Conservation (phyloP, 2,888 invertebrate species). For the Trichacis sp. region DNA sequence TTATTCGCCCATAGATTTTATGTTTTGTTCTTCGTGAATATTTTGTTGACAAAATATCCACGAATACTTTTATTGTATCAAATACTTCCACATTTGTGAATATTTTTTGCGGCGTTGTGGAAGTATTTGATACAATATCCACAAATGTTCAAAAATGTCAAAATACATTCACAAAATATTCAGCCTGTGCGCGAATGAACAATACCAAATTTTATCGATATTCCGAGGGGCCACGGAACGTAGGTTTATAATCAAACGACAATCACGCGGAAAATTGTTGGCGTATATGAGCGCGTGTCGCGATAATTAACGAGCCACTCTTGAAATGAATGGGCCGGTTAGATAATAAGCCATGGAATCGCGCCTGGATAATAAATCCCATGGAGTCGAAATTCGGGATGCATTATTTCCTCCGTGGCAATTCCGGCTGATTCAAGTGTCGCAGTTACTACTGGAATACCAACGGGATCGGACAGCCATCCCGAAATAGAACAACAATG, state of each 20-base stretch:
- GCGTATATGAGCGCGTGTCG: slow-evolving; percentile 13
- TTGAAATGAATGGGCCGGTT: slow-evolving; percentile 48
- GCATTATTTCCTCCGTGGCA: slow-evolving; percentile 39
- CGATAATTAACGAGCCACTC: slow-evolving; percentile 20
- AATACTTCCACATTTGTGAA: too few species aligned
- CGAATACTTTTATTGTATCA: too few species aligned
- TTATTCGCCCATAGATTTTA: too few species aligned
- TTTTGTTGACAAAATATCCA: too few species aligned
- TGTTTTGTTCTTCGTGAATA: too few species aligned
- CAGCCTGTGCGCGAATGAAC: too few species aligned
- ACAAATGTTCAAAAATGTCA: too few species aligned
- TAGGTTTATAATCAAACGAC: neutral
- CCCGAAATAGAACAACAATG: slow-evolving; percentile 1
- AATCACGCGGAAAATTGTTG: slow-evolving; percentile 17
- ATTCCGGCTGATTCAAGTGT: slow-evolving; percentile 35
- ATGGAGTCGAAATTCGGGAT: slow-evolving; percentile 40
- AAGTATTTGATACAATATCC: too few species aligned
- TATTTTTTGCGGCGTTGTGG: too few species aligned
- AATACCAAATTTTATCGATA: too few species aligned
- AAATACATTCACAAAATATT: too few species aligned
- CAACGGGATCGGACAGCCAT: slow-evolving; percentile 11
- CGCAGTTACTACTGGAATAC: slow-evolving; percentile 22
- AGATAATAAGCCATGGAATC: slow-evolving; percentile 53
- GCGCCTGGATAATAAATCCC: slow-evolving; percentile 43
- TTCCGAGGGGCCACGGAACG: neutral